Conservation (phyloP, 2,113 vertebrate species). For the crab-eating macaque (Macaca fascicularis) region T2T-MFA8v1.1 NC_088381.1:124834501-124835000, state of each 20-base stretch:
- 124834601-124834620: neutral
- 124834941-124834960: neutral
- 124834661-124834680: neutral
- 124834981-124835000: neutral
- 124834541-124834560: neutral
- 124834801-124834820: neutral
- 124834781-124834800: neutral
- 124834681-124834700: neutral
- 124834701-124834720: neutral
- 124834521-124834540: neutral
- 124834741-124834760: neutral
- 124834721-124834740: neutral
- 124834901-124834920: neutral
- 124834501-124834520: neutral
- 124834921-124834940: neutral
- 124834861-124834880: neutral
- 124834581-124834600: neutral
- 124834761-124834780: neutral
- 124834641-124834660: neutral
- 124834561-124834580: neutral
- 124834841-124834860: neutral
- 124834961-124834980: neutral
- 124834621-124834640: neutral
- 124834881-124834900: neutral
- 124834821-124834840: neutral